Evolutionary conservation across 2,797 vertebrate species (phyloP), one percentile per base, ranked within the genome.

Genomic region (Catharus ustulatus): DNA sequence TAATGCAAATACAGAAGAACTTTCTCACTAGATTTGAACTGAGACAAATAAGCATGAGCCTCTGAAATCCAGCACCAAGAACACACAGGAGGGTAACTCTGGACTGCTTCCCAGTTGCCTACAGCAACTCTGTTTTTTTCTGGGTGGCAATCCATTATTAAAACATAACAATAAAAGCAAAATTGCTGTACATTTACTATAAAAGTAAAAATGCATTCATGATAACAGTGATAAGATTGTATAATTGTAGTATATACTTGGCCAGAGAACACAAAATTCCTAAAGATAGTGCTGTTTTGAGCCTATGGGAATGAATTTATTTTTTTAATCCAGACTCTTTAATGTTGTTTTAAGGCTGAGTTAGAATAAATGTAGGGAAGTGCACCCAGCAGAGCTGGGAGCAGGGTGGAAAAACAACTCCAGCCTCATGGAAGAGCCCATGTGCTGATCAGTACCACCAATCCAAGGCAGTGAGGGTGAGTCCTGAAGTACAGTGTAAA

Each of bases 91-190:
- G 82, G 57, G 76, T 92, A 91, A 73, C 62, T 83, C 91, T 96
- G 94, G 89, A 91, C 36, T 1, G 6, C 42, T 95, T 95, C 95
- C 93, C 91, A 94, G 69, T 90, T 94, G 91, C 96, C 94, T 94
- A 78, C 85, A 94, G 95, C 89, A 84, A 68, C 73, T 92, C 64
- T 19, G 64, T 85, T 76, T 90, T 86, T 91, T 90, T 66, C 84
- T 94, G 94, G 68, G 91, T 91, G 87, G 87, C 79, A 94, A 94
- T 83, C 46, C 79, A 64, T 86, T 95, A 92, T 78, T 93, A 89
- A 96, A 95, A 79, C 55, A 57, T 75, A 93, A 90, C 54, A 93
- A 81, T 94, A 88, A 89, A 90, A 87, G 18, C 24, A 58, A 1
- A 5, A 78, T 84, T 67, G 18, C 69, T 81, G 82, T 85, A 38